Base-by-base conservation (phyloP, 1,140 invertebrate species). In the Brachionus manjavacas region DNA sequence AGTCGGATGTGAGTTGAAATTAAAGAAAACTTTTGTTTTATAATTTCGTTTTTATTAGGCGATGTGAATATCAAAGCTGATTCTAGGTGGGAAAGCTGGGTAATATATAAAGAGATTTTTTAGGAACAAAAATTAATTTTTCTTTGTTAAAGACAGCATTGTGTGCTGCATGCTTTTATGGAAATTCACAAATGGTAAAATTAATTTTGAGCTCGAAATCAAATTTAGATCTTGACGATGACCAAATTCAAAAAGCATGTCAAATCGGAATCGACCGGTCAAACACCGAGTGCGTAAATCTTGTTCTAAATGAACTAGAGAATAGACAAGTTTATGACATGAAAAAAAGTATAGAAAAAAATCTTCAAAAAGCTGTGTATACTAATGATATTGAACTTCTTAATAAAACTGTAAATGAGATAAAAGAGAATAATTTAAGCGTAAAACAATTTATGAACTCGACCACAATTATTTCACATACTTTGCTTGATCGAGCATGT, bases 391-490 rank as follows among this genome's bases (percentile, higher is more conserved):
- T 64, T n/a, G 52, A 35, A 2, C 39, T 64, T n/a, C 35, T 60
- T 11, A 46, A 64, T 20, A 64, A 64, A 35, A 64, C 49, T 64
- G 20, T 81, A 4, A 25, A 39, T 31, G 35, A 81, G 23, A 64
- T 81, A 14, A 43, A 64, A 35, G 52, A 60, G 49, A 76, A 76
- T 76, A 76, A 76, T 49, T 81, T 68, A 20, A 81, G 28, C 46
- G 6, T 81, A 12, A 81, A 81, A 25, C 79, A 81, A 60, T 64
- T 81, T 60, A 81, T 81, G 35, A 81, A 81, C 23, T 81, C 79
- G 25, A 68, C 79, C 14, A 68, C 49, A 12, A 68, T 23, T 9
- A 55, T 52, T n/a, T 64, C 49, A 2, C 79, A 81, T 46, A 81
- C 79, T 64, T 39, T 81, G 11, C 41, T 81, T 1, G 55, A 68